These are phyloP conservation scores for Scaptomyza flava DNA, from an alignment of 2,888 invertebrate species.

Conservation along the genomic window DNA sequence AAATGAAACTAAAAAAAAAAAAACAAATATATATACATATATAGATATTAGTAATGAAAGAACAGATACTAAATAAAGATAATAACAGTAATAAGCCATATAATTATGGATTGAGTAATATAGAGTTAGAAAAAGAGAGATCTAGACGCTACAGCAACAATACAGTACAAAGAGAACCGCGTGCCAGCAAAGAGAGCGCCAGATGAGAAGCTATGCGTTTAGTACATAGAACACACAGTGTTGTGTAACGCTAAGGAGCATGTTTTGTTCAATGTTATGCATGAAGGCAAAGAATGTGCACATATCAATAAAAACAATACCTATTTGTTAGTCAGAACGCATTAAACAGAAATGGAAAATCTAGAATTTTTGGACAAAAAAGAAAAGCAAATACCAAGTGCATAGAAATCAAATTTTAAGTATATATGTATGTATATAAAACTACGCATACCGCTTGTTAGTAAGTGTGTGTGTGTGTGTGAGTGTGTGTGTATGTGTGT, in stretches of 20 bases:
- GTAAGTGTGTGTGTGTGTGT: conserved; percentile 34
- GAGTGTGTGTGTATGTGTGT: conserved; percentile 36
- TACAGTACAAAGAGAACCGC: conserved; percentile 39
- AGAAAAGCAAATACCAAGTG: conserved; percentile 45
- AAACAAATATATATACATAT: conserved; percentile 22
- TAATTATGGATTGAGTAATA: conserved; percentile 27
- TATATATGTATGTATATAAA: conserved; percentile 11
- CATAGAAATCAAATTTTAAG: conserved; percentile 52
- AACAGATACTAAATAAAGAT: conserved; percentile 30
- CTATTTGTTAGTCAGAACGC: conserved; percentile 21
- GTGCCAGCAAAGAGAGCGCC: conserved; percentile 38
- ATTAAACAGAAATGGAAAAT: neutral
- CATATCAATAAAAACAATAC: conserved; percentile 27
- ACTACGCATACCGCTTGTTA: conserved; percentile 57
- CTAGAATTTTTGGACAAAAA: conserved; percentile 18
- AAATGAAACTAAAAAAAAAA: conserved; percentile 55
- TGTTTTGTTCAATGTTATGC: conserved; percentile 29
- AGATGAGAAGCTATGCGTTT: conserved; percentile 48
- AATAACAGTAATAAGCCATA: conserved; percentile 32
- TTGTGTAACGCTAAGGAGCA: conserved; percentile 1
- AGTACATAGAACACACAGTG: conserved; percentile 27
- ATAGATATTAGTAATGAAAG: conserved; percentile 14
- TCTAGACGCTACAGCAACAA: conserved; percentile 44
- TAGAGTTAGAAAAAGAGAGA: conserved; percentile 16
- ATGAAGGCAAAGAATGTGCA: conserved; percentile 26